phyloP scores from a whole-genome alignment of 2,888 invertebrate species.

The Drosophila ochracea region DNA sequence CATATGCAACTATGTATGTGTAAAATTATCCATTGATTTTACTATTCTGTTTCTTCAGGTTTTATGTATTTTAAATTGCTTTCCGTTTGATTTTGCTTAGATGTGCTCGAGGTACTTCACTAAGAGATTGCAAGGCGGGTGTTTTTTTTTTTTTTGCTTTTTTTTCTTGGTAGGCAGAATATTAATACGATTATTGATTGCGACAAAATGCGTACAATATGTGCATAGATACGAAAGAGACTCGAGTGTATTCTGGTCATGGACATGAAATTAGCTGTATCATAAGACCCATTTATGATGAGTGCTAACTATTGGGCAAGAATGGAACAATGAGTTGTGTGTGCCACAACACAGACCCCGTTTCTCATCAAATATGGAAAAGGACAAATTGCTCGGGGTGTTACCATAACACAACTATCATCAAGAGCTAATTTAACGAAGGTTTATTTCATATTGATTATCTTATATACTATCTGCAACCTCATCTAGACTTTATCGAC shows the following conservation, averaged over 20 bases:
- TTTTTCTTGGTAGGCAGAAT: constrained; percentile 15
- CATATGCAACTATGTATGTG: constrained; percentile 12
- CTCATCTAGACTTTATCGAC: constrained; percentile 3
- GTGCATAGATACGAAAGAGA: constrained; percentile 14
- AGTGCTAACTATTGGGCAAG: not conserved
- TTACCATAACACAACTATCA: constrained; percentile 6
- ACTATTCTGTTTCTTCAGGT: constrained; percentile 11
- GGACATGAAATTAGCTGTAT: constrained; percentile 15
- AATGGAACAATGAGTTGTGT: not conserved
- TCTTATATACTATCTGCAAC: constrained; percentile 30
- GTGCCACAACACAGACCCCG: constrained; percentile 12
- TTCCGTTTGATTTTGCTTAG: constrained; percentile 61
- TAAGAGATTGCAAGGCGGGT: constrained; percentile 48
- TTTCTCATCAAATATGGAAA: constrained; percentile 5
- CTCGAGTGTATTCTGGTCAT: not conserved
- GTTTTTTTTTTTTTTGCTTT: not conserved
- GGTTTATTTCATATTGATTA: constrained; percentile 31
- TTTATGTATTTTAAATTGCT: constrained; percentile 61
- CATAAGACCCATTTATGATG: not conserved
- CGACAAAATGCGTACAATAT: constrained; percentile 28
- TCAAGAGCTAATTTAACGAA: constrained; percentile 8
- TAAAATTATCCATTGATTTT: constrained; percentile 29
- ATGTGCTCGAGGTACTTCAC: constrained; percentile 52
- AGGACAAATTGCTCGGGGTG: constrained; percentile 18
- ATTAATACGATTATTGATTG: constrained; percentile 13